Percentiles rank a stretch among this genome's conserved stretches.
Evolutionary conservation across 2,888 invertebrate genomes (phyloP).

Genomic region (Xylophagus ater): DNA sequence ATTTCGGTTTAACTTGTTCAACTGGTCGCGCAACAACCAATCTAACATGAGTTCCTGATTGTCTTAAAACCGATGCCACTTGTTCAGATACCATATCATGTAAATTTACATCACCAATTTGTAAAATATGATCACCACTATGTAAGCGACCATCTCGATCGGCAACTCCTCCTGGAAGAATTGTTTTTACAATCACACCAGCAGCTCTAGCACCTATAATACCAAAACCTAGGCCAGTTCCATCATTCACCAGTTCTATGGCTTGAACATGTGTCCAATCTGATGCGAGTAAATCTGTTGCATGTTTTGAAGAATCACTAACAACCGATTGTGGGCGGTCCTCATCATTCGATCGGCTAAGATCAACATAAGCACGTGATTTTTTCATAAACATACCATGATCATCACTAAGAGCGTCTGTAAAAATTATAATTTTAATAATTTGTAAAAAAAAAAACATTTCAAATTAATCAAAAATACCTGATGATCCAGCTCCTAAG

Average conservation of each 20-base stretch:
- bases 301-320: slow-evolving; percentile 55
- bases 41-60: slow-evolving; percentile 89
- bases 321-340: slow-evolving; percentile 52
- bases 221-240: slow-evolving; percentile 94
- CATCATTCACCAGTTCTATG: slow-evolving; percentile 94
- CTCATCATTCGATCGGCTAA: slow-evolving; percentile 33
- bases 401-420: slow-evolving; percentile 20
- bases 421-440: slow-evolving; percentile 9
- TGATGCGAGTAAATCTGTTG: slow-evolving; percentile 63
- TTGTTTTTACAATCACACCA: slow-evolving; percentile 99
- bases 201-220: slow-evolving; percentile 96
- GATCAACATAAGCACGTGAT: slow-evolving; percentile 45
- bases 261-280: slow-evolving; percentile 98
- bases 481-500: slow-evolving; percentile 17
- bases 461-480: slow-evolving; percentile 9
- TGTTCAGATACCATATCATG: slow-evolving; percentile 98
- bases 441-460: slow-evolving; percentile 7
- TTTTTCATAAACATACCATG: slow-evolving; percentile 46
- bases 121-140: slow-evolving; percentile 96
- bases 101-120: slow-evolving; percentile 80
- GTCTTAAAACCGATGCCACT: slow-evolving; percentile 88
- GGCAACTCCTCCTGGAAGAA: slow-evolving; percentile 93
- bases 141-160: slow-evolving; percentile 93
- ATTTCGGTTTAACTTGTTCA: slow-evolving; percentile 55
- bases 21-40: slow-evolving; percentile 88